phyloP scores from a whole-genome alignment of 1,140 invertebrate species.

The Drosophila neocordata region DNA sequence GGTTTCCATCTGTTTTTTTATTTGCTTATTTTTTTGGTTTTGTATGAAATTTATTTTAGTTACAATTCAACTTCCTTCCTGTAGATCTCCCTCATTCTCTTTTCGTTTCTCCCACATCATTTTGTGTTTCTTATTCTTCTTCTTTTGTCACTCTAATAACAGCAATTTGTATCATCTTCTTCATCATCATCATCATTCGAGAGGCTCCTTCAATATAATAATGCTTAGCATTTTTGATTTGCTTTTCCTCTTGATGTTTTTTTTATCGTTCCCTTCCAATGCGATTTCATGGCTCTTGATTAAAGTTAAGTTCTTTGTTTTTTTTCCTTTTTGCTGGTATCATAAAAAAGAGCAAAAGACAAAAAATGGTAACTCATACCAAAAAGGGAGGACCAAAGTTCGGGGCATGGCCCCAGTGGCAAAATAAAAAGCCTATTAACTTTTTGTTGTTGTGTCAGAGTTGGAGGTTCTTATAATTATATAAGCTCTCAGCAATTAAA shows the following conservation, averaged over 20 bases:
- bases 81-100: neutral
- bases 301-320: constrained; percentile 48
- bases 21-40: too few relatives aligned
- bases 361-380: neutral
- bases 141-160: constrained; percentile 50
- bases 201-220: constrained; percentile 51
- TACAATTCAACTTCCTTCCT: constrained; percentile 14
- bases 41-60: neutral
- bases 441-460: constrained; percentile 25
- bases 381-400: neutral
- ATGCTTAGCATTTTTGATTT: constrained; percentile 73
- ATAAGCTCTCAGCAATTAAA: constrained; percentile 78
- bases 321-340: constrained; percentile 36
- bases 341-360: constrained; percentile 13
- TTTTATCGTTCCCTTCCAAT: constrained; percentile 59
- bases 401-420: constrained; percentile 1
- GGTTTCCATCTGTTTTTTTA: too few relatives aligned
- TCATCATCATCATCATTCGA: constrained; percentile 20
- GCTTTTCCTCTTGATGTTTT: constrained; percentile 16
- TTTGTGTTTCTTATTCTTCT: constrained; percentile 4
- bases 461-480: constrained; percentile 45
- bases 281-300: constrained; percentile 74
- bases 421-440: constrained; percentile 44
- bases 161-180: constrained; percentile 75
- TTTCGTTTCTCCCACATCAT: neutral